phyloP scores from a whole-genome alignment of 2,113 vertebrate genomes.

The Paralichthys olivaceus region DNA sequence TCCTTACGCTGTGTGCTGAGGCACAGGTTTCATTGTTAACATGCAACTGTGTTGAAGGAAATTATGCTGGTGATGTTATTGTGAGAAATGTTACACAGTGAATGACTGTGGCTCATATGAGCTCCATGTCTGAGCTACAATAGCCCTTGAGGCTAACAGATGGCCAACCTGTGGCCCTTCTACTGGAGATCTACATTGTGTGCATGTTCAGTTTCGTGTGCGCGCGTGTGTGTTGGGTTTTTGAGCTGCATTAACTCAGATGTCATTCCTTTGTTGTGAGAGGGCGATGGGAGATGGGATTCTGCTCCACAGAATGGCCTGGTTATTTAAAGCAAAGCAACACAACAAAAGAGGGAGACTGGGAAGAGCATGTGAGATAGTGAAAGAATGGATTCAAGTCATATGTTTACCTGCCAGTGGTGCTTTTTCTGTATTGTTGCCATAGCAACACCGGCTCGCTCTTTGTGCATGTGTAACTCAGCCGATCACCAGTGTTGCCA shows the following conservation, averaged over 20 bases:
- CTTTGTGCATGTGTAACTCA: conserved; percentile 64
- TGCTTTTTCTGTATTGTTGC: conserved; percentile 63
- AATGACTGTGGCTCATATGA: conserved; percentile 20
- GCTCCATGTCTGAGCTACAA: conserved; percentile 29
- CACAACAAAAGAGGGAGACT: conserved; percentile 26
- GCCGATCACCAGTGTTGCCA: conserved; percentile 73
- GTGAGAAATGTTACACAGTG: conserved; percentile 22
- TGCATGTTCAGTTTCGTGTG: not conserved
- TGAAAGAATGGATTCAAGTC: conserved; percentile 51
- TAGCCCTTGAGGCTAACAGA: conserved; percentile 52
- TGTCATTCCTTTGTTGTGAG: conserved; percentile 39
- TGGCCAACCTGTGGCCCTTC: conserved; percentile 54
- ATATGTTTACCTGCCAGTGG: conserved; percentile 70
- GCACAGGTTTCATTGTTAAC: not conserved
- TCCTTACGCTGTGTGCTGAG: not conserved
- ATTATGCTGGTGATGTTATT: not conserved
- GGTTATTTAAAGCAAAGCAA: conserved; percentile 47
- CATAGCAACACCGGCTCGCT: conserved; percentile 70
- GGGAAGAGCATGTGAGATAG: conserved; percentile 44
- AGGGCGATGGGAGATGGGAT: conserved; percentile 30
- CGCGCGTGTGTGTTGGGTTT: not conserved
- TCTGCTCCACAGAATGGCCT: conserved; percentile 18
- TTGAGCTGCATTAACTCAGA: conserved; percentile 23
- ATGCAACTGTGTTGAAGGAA: conserved; percentile 19
- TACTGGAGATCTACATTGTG: conserved; percentile 18